Conservation (phyloP, 2,113 vertebrate species). For the Stomatorhinus ivindoensis region DNA sequence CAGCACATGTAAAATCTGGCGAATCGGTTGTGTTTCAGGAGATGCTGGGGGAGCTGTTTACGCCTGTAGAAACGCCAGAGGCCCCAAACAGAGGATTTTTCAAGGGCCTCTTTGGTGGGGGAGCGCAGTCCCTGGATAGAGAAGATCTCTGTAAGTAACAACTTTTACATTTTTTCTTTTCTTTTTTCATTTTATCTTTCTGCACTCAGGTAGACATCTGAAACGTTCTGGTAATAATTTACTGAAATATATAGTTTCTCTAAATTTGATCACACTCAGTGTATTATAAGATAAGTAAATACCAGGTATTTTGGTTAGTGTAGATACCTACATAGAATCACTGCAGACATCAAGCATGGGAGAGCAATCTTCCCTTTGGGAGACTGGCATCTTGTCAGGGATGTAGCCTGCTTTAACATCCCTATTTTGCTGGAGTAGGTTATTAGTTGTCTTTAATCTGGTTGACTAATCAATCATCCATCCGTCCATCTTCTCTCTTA, state of each 20-base stretch:
- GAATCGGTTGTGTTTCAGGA: constrained; percentile 63
- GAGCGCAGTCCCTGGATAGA: constrained; percentile 90
- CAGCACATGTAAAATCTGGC: background rate
- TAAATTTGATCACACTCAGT: background rate
- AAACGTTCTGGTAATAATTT: background rate
- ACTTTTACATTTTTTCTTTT: background rate
- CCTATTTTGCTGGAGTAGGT: background rate
- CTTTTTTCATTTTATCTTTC: background rate
- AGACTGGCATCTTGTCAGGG: background rate
- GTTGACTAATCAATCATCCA: background rate
- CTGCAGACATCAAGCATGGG: background rate
- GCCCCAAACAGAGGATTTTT: constrained; percentile 97
- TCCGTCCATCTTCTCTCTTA: background rate
- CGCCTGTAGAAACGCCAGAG: constrained; percentile 93
- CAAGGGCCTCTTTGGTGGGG: constrained; percentile 94
- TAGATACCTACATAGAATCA: background rate
- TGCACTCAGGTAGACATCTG: background rate
- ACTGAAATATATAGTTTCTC: background rate
- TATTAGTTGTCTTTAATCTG: background rate
- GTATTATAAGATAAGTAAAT: background rate
- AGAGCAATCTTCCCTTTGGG: background rate
- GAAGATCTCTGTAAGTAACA: constrained; percentile 87
- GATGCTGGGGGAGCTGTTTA: constrained; percentile 96
- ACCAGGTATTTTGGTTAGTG: background rate
- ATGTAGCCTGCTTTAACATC: background rate